Evolutionary conservation across 2,888 invertebrate species (phyloP), one percentile per base, ranked within the genome.

Genomic region (Scaptomyza tumidula): DNA sequence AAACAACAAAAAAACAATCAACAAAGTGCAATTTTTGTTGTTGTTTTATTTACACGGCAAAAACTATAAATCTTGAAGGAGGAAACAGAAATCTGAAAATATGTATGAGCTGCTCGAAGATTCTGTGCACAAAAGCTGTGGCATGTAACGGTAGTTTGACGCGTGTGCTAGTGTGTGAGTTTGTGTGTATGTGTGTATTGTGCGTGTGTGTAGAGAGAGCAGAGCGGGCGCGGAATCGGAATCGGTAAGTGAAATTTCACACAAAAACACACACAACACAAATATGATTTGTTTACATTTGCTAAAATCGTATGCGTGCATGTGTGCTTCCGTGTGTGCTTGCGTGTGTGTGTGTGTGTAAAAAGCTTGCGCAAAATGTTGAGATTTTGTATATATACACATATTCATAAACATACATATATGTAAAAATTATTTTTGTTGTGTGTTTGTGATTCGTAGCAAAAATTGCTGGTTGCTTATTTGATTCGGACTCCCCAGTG

Each of bases 271-370:
- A 49, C 58, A 65, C 46, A 71, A 62, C 37, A 62, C 37, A 77
- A 58, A 73, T 63, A 71, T 68, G 72, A 79, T 88, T 83, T 83
- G 83, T 83, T 83, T 83, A 83, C 82, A 83, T 88, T 73, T 66
- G 64, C 60, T 53, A 43, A 52, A 54, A 56, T 59, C 46, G 53
- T 35, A 31, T 61, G 55, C 33, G 59, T 24, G 1, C 24, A 14
- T 13, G 9, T 27, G 13, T 24, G 27, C 11, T n/a, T 35, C 41
- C 19, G 16, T 13, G 9, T 27, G 13, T 24, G 27, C 11, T n/a
- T 35, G 45, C 19, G 11, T 45, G 19, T 39, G 39, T 49, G 33
- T 35, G 44, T 55, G 48, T 27, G 31, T 61, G 53, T 44, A 5
- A 49, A 71, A 64, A 66, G 60, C 67, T 66, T 54, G 60, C 48